Evolutionary conservation across 92 coral and sea anemone species (phyloP), one percentile per base, ranked within the genome.

Genomic region (Paramuricea clavata): DNA sequence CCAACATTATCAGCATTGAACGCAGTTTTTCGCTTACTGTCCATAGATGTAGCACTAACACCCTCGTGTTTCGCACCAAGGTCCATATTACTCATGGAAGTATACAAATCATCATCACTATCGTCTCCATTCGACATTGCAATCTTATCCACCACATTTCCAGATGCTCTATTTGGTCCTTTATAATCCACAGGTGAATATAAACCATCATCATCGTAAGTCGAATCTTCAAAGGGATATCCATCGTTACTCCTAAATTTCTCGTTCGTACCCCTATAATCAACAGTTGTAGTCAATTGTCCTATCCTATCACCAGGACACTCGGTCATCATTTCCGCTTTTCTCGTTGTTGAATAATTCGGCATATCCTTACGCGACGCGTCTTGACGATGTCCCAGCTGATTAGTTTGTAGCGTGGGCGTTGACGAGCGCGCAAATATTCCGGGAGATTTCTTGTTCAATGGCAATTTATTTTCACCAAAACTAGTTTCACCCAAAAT

Each of bases 151-250:
- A 26, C 8, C 7, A 42, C 12, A 12, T 36, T 74, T 32, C 33
- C 60, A n/a, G 80, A 74, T 74, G 33, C 16, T 22, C 60, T 43
- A 2, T 50, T 52, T 7, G 39, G 17, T 33, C 26, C 83, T 39
- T 31, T 52, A 22, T 36, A 26, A 22, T 41, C 65, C 49, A 79
- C 73, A 59, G 56, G 50, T 54, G 73, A 32, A 27, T 79, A 79
- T 41, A 76, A 31, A 31, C 36, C 84, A 41, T 79, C 84, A 25
- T 59, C 73, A 26, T 54, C 62, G 62, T 54, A 54, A 21, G 25
- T 54, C 19, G 27, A 19, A 23, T 54, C 8, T 54, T 19, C 26
- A 19, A 17, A 3, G 8, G 62, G 41, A 30, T 26, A 67, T 67
- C 74, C 74, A 67, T 47, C 52, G 10, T 5, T 47, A 47, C 52